Evolutionary conservation across 2,113 vertebrate species (phyloP), one percentile per base, ranked within the genome.

Genomic region (Actenoides hombroni): DNA sequence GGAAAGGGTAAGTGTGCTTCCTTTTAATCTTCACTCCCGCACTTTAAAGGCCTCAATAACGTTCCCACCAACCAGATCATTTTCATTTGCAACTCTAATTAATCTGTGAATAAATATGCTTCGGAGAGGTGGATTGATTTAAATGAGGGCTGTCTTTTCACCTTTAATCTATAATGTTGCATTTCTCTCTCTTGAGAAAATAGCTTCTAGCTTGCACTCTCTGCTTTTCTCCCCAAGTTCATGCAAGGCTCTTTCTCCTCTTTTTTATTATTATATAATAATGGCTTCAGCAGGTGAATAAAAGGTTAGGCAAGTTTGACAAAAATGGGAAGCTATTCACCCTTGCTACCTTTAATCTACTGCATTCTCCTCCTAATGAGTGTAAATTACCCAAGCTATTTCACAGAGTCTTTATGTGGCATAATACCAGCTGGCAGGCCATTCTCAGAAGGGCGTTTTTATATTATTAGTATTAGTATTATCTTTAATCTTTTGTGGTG

Each of bases 311-410:
- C 94, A 98, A 98, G 97, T 98, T 98, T 98, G 98, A 97, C 96
- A 98, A 98, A 98, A 98, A 98, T 98, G 96, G 98, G 96, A 97
- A 98, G 97, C 97, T 98, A 98, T 98, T 98, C 98, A 98, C 97
- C 97, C 98, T 97, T 98, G 98, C 97, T 98, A 98, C 98, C 98
- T 98, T 98, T 98, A 98, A 98, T 98, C 98, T 98, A 98, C 97
- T 87, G 82, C 97, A 98, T 98, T 98, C 98, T 98, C 91, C 95
- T 96, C 63, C 96, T 98, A 98, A 98, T 98, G 97, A 98, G 96
- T 93, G 94, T 96, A 98, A 98, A 98, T 98, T 98, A 98, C 98
- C 93, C 95, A 80, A 95, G 98, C 98, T 96, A 98, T 98, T 98
- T 98, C 97, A 93, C 97, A 94, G 96, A 95, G 97, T 94, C 97